Base-by-base conservation (phyloP, 2,888 invertebrate genomes). In the Agrotis clavis region DNA sequence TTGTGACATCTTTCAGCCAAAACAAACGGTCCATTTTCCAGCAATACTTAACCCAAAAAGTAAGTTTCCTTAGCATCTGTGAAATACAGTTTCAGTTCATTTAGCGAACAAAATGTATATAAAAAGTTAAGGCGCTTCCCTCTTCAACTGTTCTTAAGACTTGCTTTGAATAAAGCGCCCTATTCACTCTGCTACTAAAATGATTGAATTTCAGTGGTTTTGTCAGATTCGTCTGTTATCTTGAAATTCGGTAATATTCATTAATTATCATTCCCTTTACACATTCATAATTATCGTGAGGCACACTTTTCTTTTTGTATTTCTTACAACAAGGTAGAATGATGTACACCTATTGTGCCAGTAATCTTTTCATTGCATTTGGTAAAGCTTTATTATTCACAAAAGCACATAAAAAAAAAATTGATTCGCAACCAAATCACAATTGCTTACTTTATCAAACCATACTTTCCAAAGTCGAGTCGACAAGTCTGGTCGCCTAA, bases 21-120 rank as follows among this genome's bases (percentile, higher is more conserved):
- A 77, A 73, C 67, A 83, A 71, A 79, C 65, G 60, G 60, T 56
- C 65, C 61, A 77, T 74, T 75, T 63, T 61, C 69, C 70, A 74
- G 60, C 78, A 67, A 74, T 56, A 74, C 78, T 67, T 81, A 80
- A 79, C 84, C 79, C 77, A 74, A 76, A 80, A 87, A 85, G 71
- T 79, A 87, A 86, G 83, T 89, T 89, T 83, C 75, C 83, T 84
- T 78, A 92, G 90, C 94, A 94, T 94, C 94, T 93, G 94, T 83
- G 90, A 89, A 91, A 91, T 91, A 92, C 92, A 92, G 94, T 93
- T 94, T 94, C 94, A 94, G 91, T 94, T 96, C 95, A 95, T 96
- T 96, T 95, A 91, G 92, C 92, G 87, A 87, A 91, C 90, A 92
- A 93, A 95, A 94, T 94, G 94, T 95, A 92, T 93, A 95, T 94